Evolutionary conservation across 2,113 vertebrate species (phyloP), one percentile per base, ranked within the genome.

Genomic region (Bombycilla garrulus): DNA sequence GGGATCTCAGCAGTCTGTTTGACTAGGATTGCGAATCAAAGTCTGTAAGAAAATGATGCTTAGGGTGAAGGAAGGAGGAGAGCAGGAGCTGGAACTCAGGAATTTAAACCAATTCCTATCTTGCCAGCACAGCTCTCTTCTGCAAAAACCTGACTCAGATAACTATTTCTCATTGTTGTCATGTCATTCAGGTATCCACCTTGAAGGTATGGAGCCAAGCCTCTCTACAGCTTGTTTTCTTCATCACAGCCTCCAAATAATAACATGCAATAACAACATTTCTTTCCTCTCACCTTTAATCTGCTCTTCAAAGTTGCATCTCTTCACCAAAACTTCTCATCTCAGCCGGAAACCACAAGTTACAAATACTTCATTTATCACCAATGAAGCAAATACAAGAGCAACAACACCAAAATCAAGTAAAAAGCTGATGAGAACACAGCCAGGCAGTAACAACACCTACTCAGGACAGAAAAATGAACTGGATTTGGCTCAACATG

Each of bases 21-120:
- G 16, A 0, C 13, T 17, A 64, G 20, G 60, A 33, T 0, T 38
- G 8, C 0, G 4, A 79, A 65, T 20, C 44, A 20, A 73, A 69
- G 31, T 10, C 81, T 54, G 25, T n/a, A 45, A 82, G 54, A 74
- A 92, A 85, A 65, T n/a, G 16, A 25, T 72, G 12, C 47, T 54
- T 54, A 21, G 13, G 31, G 31, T 60, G 45, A 69, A 80, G 29
- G 16, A 72, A 79, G 22, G 21, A 83, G 29, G 48, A 57, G 16
- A 50, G 7, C 17, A 12, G 25, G 42, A 90, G 15, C 38, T 61
- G 38, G 35, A 84, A 79, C 25, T 66, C 26, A 12, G 44, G 73
- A 81, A 86, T 73, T 85, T 21, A 47, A 42, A 47, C 53, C 45
- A 88, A 20, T 50, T 87, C 61, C 44, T 69, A 25, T 26, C 84